Conservation (phyloP, 1,140 invertebrate species). For the Aphis craccivora region DNA sequence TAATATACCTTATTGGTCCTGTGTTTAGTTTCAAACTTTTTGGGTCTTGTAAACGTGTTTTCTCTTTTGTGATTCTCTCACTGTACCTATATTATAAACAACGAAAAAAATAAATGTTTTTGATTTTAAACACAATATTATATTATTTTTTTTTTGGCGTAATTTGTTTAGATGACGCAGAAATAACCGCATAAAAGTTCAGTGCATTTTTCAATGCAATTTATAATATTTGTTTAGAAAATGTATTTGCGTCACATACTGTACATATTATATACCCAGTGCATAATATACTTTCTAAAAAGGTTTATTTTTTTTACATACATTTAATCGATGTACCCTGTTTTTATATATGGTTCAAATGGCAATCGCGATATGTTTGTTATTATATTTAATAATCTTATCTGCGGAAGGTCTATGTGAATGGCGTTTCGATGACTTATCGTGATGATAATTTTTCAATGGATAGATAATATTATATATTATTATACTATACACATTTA, state of each 20-base stretch:
- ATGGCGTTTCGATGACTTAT: background rate
- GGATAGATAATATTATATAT: background rate
- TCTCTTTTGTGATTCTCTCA: background rate
- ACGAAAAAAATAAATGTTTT: background rate
- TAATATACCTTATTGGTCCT: background rate
- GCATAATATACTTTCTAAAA: background rate
- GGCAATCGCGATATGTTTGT: background rate
- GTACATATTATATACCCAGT: background rate
- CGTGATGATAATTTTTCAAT: background rate
- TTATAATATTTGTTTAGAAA: background rate
- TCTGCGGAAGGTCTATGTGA: background rate
- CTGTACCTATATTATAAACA: background rate
- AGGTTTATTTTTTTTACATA: background rate
- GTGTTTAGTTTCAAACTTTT: background rate
- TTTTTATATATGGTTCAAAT: background rate
- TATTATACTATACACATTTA: slow-evolving; percentile 3
- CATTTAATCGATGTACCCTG: background rate
- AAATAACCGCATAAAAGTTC: background rate
- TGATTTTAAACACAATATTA: background rate
- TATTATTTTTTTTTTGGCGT: background rate
- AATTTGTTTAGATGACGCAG: background rate
- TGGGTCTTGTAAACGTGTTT: background rate
- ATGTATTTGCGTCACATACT: background rate
- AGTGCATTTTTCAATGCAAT: background rate
- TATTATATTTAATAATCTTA: background rate